Evolutionary conservation across 2,888 invertebrate genomes (phyloP), one percentile per base, ranked within the genome.

Genomic region (Ichneumoninae sp.): DNA sequence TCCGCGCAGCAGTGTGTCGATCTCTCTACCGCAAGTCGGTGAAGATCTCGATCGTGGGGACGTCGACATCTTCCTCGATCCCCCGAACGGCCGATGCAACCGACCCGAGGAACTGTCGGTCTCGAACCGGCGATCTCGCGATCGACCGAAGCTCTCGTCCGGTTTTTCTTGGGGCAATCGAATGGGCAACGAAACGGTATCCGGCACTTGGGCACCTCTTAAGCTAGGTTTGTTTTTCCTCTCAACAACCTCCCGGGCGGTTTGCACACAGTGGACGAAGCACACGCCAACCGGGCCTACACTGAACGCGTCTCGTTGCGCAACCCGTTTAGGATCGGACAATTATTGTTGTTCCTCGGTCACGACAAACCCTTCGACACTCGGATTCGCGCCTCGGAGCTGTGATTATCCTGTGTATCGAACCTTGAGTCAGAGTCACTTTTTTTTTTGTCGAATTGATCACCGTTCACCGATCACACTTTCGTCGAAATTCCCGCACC

Each of bases 11-110:
- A 47, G 40, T 73, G 71, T 78, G 76, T 83, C 76, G 65, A 81
- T 84, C 76, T 86, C 86, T 81, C 75, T 85, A 71, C 73, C 83
- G 80, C 77, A 81, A 70, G 83, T 77, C 79, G 65, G 70, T 63
- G 70, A 79, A 26, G 78, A 86, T 83, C 77, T 83, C 76, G 76
- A 80, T n/a, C 71, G 52, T 73, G 57, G 75, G 81, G 85, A 83
- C 86, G 79, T 83, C 85, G 88, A 86, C 89, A 87, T 86, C 76
- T 86, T 86, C 84, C 83, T 86, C 68, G 81, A 76, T 6, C 47
- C 36, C 36, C 16, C 83, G 33, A 33, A 19, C 60, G 57, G 44
- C 78, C 83, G 81, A 71, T 75, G 77, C 86, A 82, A 81, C 26
- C 57, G 57, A 26, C 57, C 22, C 26, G 26, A 22, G 22, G 4